Evolutionary conservation across 1,140 invertebrate genomes (phyloP), one percentile per base, ranked within the genome.

Genomic region (Nasonia vitripennis): DNA sequence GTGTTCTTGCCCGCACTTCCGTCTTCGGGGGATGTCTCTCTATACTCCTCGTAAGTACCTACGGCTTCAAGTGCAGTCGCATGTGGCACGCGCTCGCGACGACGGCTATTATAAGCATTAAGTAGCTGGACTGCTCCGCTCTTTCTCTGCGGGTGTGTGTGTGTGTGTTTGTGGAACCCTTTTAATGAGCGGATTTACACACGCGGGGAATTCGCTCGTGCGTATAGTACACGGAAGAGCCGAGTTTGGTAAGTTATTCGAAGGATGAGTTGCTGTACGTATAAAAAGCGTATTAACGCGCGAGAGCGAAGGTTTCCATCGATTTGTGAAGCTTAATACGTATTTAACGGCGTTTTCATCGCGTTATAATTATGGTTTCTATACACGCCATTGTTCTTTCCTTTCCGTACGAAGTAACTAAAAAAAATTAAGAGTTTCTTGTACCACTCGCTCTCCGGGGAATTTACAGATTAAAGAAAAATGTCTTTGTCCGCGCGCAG

Each of bases 401-500:
- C 3, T 62, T 11, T 11, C 48, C 14, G 14, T 51, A 70, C 11
- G 23, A 0, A 31, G 3, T 27, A 27, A 31, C 9, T 37, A 37
- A 77, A 77, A 11, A 77, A 77, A 48, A 20, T 45, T 0, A 45
- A 45, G 10, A 45, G 10, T 45, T 7, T 10, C 1, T 27, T 17
- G 17, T 55, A 70, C 11, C 9, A 9, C 41, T 45, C 10, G 7
- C 41, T 45, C 41, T 10, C 68, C 20, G 2, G 68, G 6, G n/a
- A 70, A 70, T 70, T 27, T 3, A 23, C 23, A 70, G 27, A 70
- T 70, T 70, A 70, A 27, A 70, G 20, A 79, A 79, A 79, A 85
- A 62, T 73, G 48, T 20, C 48, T 80, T 85, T 85, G 83, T 80
- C 74, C 20, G 41, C 17, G 62, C 10, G 41, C 4, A 68, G 12